A percentile compares a stretch with the other conserved stretches of the same genome.
phyloP scores from a whole-genome alignment of 2,888 invertebrate genomes.

The Eupithecia subumbrata region DNA sequence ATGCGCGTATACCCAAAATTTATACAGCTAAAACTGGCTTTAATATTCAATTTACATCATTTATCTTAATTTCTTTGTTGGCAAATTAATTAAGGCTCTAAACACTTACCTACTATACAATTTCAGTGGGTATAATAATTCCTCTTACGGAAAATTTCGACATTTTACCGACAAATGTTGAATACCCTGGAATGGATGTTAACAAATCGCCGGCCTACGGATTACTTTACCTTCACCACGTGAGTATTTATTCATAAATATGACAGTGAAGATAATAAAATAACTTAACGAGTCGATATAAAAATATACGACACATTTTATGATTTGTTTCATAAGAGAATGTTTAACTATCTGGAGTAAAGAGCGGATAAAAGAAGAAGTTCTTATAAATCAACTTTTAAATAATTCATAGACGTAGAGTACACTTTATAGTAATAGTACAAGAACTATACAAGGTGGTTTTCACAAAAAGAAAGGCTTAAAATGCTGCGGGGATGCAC shows the following conservation, averaged over 20 bases:
- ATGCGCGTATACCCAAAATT: background rate
- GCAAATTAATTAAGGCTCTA: constrained; percentile 24
- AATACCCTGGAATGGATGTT: constrained; percentile 74
- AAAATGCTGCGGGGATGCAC: background rate
- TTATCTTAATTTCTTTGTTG: constrained; percentile 30
- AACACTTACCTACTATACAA: constrained; percentile 32
- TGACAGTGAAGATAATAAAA: background rate
- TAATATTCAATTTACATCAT: constrained; percentile 26
- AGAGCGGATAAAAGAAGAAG: too few relatives aligned
- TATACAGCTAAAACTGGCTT: constrained; percentile 13
- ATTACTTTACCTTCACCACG: constrained; percentile 73
- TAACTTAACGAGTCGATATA: background rate
- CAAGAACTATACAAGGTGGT: background rate
- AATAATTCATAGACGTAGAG: too few relatives aligned
- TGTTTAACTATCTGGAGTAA: background rate
- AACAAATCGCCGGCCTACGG: constrained; percentile 69
- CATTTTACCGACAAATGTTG: constrained; percentile 79
- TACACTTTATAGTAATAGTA: too few relatives aligned
- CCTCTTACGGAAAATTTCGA: constrained; percentile 76
- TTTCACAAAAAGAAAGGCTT: background rate
- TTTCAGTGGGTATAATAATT: constrained; percentile 75
- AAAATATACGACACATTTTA: background rate
- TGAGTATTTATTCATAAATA: constrained; percentile 53
- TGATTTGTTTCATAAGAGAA: background rate
- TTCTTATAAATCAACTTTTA: too few relatives aligned